A percentile compares a stretch with the other conserved stretches of the same genome.
phyloP scores from a whole-genome alignment of 2,113 vertebrate species.

The Crotalus horridus region DNA sequence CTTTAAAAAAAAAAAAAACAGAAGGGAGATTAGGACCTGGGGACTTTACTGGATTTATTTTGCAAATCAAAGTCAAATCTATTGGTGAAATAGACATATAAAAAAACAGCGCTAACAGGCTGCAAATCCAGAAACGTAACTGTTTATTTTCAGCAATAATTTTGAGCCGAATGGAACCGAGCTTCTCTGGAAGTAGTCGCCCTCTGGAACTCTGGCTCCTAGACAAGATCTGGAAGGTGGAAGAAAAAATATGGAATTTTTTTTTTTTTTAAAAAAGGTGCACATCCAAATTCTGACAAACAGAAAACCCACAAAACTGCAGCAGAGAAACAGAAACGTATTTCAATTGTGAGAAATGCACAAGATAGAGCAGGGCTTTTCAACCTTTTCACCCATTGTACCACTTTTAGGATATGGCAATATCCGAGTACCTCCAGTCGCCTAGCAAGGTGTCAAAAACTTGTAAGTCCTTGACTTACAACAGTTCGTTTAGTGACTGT shows the following conservation, averaged over 20 bases:
- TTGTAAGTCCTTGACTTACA: too few species aligned
- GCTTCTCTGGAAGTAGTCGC: neutral
- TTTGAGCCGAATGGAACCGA: conserved; percentile 52
- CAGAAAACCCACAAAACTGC: neutral
- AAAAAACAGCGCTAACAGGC: neutral
- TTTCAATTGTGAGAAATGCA: neutral
- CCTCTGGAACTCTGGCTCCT: neutral
- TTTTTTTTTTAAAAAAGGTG: too few species aligned
- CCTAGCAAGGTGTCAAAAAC: too few species aligned
- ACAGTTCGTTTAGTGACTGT: too few species aligned
- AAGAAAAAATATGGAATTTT: neutral
- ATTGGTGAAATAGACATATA: too few species aligned
- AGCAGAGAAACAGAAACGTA: neutral
- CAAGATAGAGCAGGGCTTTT: too few species aligned
- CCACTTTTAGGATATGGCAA: too few species aligned
- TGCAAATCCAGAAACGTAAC: conserved; percentile 63
- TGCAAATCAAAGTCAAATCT: neutral
- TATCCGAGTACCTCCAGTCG: too few species aligned
- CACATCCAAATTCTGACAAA: neutral
- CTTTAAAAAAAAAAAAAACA: neutral
- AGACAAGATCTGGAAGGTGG: conserved; percentile 57
- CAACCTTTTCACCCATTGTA: too few species aligned
- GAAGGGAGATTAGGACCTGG: too few species aligned
- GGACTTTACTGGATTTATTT: neutral
- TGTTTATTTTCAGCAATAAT: conserved; percentile 67